Evolutionary conservation across 2,888 invertebrate species (phyloP).

Genomic region (Xestia c-nigrum): DNA sequence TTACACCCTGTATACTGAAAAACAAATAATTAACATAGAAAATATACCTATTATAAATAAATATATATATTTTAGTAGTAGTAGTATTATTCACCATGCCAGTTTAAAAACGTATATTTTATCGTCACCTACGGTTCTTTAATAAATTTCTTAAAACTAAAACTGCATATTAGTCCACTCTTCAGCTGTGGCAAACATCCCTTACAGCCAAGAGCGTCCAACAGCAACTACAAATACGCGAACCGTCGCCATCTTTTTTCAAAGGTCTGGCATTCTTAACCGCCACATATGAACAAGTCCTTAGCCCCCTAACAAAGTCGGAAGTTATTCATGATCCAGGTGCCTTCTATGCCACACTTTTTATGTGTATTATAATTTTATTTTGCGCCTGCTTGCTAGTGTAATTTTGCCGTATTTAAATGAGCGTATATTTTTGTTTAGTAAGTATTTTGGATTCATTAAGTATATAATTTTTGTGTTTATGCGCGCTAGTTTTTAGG

Average conservation of each 20-base stretch:
- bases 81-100: too few species aligned
- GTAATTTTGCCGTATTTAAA: constrained; percentile 64
- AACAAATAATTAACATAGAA: too few species aligned
- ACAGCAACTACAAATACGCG: not conserved
- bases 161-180: not conserved
- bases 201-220: not conserved
- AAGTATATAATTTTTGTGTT: constrained; percentile 29
- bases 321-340: constrained; percentile 72
- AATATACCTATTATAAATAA: too few species aligned
- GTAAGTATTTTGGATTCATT: constrained; percentile 47
- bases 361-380: constrained; percentile 68
- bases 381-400: constrained; percentile 59
- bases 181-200: not conserved
- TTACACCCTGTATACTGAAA: too few species aligned
- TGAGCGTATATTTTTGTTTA: constrained; percentile 61
- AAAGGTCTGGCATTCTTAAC: constrained; percentile 17
- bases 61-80: too few species aligned
- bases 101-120: too few species aligned
- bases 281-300: constrained; percentile 53
- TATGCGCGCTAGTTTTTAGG: constrained; percentile 26
- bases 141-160: not conserved
- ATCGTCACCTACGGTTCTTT: not conserved
- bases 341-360: constrained; percentile 71
- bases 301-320: constrained; percentile 67
- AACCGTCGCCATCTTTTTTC: not conserved